Evolutionary conservation across 2,797 vertebrate genomes (phyloP).

Genomic region (Epinephelus malabaricus): DNA sequence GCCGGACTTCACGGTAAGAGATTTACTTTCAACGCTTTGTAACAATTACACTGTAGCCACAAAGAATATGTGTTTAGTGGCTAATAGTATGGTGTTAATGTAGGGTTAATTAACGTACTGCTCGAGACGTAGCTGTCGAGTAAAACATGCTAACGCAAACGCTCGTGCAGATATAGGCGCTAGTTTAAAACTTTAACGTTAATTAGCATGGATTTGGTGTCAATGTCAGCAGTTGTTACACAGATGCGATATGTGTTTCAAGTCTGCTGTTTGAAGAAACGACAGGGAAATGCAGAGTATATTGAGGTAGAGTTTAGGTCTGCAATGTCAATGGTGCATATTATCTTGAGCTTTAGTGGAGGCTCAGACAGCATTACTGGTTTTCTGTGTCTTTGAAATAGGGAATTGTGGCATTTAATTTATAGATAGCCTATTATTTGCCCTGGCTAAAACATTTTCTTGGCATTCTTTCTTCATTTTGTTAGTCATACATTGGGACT

Average conservation of each 20-base stretch:
- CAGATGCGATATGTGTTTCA: not conserved
- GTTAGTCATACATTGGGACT: too few relatives aligned
- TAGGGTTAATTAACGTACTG: not conserved
- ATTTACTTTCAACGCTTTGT: not conserved
- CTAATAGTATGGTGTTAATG: not conserved
- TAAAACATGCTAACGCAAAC: not conserved
- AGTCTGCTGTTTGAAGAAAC: not conserved
- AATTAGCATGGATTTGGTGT: not conserved
- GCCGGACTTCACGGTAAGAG: not conserved
- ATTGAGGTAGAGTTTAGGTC: not conserved
- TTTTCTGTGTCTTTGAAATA: too few relatives aligned
- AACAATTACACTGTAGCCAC: not conserved
- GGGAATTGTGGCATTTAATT: too few relatives aligned
- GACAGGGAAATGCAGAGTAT: not conserved
- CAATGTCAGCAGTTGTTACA: too few relatives aligned
- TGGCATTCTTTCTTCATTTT: too few relatives aligned
- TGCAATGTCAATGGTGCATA: not conserved
- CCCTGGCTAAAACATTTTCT: too few relatives aligned
- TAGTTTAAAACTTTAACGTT: not conserved
- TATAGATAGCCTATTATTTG: too few relatives aligned
- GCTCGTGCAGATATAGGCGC: not conserved
- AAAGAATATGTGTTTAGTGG: not conserved
- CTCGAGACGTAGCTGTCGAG: rapidly evolving
- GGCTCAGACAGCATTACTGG: too few relatives aligned
- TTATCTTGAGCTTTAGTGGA: too few relatives aligned